Conservation (phyloP, 2,113 vertebrate genomes). For the Eptesicus fuscus region DNA sequence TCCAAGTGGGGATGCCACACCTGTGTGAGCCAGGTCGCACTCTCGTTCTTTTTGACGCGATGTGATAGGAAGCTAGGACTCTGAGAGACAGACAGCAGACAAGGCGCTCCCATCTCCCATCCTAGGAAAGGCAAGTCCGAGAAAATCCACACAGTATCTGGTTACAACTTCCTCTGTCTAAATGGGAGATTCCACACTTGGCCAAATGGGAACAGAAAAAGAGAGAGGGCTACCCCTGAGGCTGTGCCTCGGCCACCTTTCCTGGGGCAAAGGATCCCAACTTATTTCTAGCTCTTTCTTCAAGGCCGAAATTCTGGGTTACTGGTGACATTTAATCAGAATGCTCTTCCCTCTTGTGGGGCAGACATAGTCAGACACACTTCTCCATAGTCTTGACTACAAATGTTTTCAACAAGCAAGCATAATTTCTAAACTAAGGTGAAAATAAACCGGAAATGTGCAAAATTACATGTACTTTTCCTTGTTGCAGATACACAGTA, state of each 20-base stretch:
- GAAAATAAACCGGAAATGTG: background rate
- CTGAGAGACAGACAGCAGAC: background rate
- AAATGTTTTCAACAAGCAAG: slow-evolving; percentile 37
- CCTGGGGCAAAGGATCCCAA: background rate
- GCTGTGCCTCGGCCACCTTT: background rate
- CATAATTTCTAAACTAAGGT: slow-evolving; percentile 18
- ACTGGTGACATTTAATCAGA: background rate
- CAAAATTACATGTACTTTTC: background rate
- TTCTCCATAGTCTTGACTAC: background rate
- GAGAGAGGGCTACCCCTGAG: background rate
- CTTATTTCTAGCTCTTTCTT: background rate
- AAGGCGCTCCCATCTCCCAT: background rate
- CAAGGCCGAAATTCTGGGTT: background rate
- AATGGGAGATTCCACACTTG: background rate
- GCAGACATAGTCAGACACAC: background rate
- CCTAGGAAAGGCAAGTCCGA: background rate
- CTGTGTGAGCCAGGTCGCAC: background rate
- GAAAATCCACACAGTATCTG: background rate
- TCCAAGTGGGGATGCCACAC: background rate
- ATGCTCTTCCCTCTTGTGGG: background rate
- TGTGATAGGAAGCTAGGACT: background rate
- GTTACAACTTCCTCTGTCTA: background rate
- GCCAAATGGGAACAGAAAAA: background rate
- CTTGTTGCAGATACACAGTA: background rate
- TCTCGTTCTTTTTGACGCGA: background rate